Base-by-base conservation (phyloP, 2,797 vertebrate species). In the Oryzias dopingdopingensis region DNA sequence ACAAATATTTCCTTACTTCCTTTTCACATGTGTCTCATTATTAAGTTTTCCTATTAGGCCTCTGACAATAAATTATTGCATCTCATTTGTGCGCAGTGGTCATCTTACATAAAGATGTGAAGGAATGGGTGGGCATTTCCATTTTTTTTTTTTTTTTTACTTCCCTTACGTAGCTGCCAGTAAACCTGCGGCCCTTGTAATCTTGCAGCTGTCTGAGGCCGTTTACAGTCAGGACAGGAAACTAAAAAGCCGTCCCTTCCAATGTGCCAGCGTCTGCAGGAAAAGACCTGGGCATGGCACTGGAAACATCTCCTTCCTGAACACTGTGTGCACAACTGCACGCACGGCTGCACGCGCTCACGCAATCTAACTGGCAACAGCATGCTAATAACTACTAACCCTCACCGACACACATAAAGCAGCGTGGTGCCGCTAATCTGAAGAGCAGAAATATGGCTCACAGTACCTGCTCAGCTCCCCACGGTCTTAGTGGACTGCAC, bases 381-480 rank as follows among this genome's bases (percentile, higher is more conserved):
- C 23, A 49, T 53, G 14, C 48, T 7, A 7, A 52, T 37, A 52
- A 22, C 20, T 32, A 49, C 46, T 59, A 23, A 37, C 15, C 22
- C 44, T 47, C 49, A 51, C 47, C 42, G 26, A 51, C 47, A 68
- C 15, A 41, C 59, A 44, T 46, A 14, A 44, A 72, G 47, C 70
- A 83, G 80, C 76, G 52, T 77, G 82, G 52, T 70, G 63, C 59
- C 59, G 4, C 72, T 83, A 74, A 85, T 84, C 80, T 54, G 55
- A 67, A 79, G 65, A 79, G 67, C 70, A 40, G 63, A 59, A 77
- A 70, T 76, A 76, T 53, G 62, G 65, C 59, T 72, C 52, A 37
- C 32, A 69, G 17, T 77, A 60, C 59, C 51, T 63, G 49, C 43
- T 62, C 66, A 55, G 52, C 77, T 56, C 69, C 59, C 45, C 16